phyloP scores from a whole-genome alignment of 30 jellyfish, hydroid and myxozoan genomes.

The Hydractinia symbiolongicarpus region DNA sequence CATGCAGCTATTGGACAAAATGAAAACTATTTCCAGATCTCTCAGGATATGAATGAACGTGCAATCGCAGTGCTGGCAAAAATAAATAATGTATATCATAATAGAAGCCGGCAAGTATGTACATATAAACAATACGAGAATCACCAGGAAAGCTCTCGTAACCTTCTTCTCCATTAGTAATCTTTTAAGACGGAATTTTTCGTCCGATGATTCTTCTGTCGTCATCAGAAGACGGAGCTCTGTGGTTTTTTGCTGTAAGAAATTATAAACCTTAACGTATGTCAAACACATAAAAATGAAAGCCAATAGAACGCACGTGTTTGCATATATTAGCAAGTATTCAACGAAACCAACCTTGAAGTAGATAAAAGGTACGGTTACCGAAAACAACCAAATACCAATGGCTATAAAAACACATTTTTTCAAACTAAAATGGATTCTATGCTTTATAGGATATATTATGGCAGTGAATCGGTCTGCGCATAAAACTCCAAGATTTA shows the following conservation, averaged over 20 bases:
- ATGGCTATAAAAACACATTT: slow-evolving; percentile 22
- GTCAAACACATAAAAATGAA: slow-evolving; percentile 3
- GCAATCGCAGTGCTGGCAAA: slow-evolving; percentile 59
- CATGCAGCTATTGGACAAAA: slow-evolving; percentile 63
- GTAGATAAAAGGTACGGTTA: slow-evolving; percentile 18
- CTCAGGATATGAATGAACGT: slow-evolving; percentile 54
- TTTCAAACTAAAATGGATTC: slow-evolving; percentile 4
- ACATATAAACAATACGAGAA: slow-evolving; percentile 55
- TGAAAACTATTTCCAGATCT: slow-evolving; percentile 53
- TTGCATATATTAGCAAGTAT: slow-evolving; percentile 6
- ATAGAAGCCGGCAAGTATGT: slow-evolving; percentile 64
- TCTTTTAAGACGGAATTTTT: slow-evolving; percentile 26
- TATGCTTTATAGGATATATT: background rate
- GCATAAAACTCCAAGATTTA: slow-evolving; percentile 11
- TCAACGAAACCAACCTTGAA: slow-evolving; percentile 23
- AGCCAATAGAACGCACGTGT: background rate
- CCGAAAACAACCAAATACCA: slow-evolving; percentile 15
- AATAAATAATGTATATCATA: slow-evolving; percentile 61
- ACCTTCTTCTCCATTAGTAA: slow-evolving; percentile 59
- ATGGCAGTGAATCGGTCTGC: slow-evolving; percentile 25
- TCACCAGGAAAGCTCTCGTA: slow-evolving; percentile 57
- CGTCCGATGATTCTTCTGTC: background rate
- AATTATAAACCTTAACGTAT: background rate
- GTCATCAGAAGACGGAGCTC: background rate
- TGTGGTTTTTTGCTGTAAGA: background rate